A percentile compares a stretch with the other conserved stretches of the same genome.
Evolutionary conservation across 2,888 invertebrate genomes (phyloP).

Genomic region (Dioctria rufipes): DNA sequence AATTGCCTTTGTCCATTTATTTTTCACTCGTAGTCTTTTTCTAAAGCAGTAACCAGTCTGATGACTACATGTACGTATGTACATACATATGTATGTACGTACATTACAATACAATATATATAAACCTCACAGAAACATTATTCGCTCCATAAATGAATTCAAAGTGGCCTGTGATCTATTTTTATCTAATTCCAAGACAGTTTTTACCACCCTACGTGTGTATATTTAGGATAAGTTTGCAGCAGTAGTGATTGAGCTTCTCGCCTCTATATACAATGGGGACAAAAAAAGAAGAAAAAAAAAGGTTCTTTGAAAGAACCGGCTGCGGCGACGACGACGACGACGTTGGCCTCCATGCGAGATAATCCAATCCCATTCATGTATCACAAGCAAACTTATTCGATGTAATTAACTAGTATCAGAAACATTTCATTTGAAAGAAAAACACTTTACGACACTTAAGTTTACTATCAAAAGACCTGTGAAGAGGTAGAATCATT

Average conservation of each 20-base stretch:
- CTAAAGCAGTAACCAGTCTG: too few relatives aligned
- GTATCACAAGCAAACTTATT: constrained; percentile 39
- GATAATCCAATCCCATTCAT: constrained; percentile 34
- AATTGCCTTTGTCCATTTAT: background rate
- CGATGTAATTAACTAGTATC: constrained; percentile 24
- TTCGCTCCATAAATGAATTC: background rate
- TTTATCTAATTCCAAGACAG: background rate
- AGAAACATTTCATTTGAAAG: constrained; percentile 37
- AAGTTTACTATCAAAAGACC: background rate
- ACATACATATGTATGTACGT: too few relatives aligned
- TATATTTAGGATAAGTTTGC: background rate
- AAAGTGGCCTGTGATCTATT: constrained; percentile 10
- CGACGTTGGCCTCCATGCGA: background rate
- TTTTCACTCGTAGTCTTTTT: background rate
- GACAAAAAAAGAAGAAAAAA: background rate
- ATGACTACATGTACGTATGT: too few relatives aligned
- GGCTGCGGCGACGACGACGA: background rate
- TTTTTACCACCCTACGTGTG: too few relatives aligned
- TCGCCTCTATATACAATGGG: background rate
- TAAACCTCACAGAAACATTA: background rate
- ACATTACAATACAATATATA: too few relatives aligned
- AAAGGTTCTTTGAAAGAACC: constrained; percentile 6
- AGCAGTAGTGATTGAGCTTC: background rate
- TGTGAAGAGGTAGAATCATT: background rate
- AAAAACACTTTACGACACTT: background rate